Evolutionary conservation across 2,797 vertebrate genomes (phyloP).

Genomic region (Rhincodon typus): DNA sequence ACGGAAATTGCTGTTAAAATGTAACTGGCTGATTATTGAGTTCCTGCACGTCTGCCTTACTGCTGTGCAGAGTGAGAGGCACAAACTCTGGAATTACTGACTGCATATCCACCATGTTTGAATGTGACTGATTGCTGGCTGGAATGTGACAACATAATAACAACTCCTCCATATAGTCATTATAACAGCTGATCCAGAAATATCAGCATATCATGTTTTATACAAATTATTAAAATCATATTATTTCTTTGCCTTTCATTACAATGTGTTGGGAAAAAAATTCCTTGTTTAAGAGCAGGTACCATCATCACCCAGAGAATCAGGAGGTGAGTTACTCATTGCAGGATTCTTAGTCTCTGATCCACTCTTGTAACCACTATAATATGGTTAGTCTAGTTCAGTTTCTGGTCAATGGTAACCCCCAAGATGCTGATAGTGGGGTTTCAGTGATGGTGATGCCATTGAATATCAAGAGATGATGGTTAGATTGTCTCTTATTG

Average conservation of each 20-base stretch:
- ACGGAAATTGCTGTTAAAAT: neutral
- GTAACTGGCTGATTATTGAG: neutral
- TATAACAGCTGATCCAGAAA: neutral
- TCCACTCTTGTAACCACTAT: too few relatives aligned
- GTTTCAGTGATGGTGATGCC: too few relatives aligned
- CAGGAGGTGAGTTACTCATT: too few relatives aligned
- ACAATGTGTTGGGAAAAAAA: neutral
- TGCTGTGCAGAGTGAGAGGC: too few relatives aligned
- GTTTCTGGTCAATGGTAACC: too few relatives aligned
- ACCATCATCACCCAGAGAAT: neutral
- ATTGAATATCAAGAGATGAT: too few relatives aligned
- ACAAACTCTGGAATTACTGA: neutral
- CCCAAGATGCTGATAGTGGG: too few relatives aligned
- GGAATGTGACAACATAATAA: neutral
- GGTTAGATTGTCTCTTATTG: too few relatives aligned
- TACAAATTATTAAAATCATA: neutral
- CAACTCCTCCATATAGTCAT: neutral
- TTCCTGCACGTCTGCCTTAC: neutral
- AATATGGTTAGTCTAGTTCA: too few relatives aligned
- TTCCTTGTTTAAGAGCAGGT: neutral
- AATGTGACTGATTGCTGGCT: neutral
- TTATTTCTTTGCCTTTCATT: neutral
- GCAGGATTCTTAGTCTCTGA: too few relatives aligned
- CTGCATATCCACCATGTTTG: neutral
- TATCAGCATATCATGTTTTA: neutral